These are phyloP conservation scores for Ditylenchus weischeri DNA, from an alignment of 2,888 invertebrate genomes.

Conservation along the genomic window DNA sequence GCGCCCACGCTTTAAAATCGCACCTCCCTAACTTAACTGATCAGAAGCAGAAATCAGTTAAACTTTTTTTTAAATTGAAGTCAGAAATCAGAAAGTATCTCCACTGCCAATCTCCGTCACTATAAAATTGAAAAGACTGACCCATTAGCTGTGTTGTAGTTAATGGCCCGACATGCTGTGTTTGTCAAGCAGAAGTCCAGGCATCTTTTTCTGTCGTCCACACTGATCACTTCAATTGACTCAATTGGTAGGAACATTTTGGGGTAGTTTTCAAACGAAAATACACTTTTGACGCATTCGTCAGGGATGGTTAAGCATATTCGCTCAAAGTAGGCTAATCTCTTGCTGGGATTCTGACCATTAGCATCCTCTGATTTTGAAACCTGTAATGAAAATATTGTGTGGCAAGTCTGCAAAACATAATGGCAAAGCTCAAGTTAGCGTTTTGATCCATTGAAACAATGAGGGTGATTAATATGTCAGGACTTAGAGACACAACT, in stretches of 20 bases:
- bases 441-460: too few species aligned
- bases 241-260: slow-evolving; percentile 13
- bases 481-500: background rate
- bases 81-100: too few species aligned
- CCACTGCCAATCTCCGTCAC: too few species aligned
- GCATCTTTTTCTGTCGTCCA: slow-evolving; percentile 32
- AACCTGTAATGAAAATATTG: too few species aligned
- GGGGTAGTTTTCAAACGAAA: slow-evolving; percentile 28
- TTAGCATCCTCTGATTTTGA: background rate
- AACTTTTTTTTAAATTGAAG: too few species aligned
- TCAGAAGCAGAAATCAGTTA: too few species aligned
- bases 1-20: too few species aligned
- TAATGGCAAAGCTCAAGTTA: too few species aligned
- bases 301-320: slow-evolving; percentile 28
- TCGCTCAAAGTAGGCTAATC: slow-evolving; percentile 31
- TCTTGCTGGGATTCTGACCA: background rate
- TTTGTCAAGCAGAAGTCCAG: slow-evolving; percentile 39
- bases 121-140: slow-evolving; percentile 47
- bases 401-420: background rate
- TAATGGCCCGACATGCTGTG: slow-evolving; percentile 40
- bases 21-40: too few species aligned
- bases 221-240: slow-evolving; percentile 22
- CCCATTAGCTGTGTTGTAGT: slow-evolving; percentile 37
- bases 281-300: slow-evolving; percentile 24
- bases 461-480: background rate